These are phyloP conservation scores for Paguma larvata DNA, from an alignment of 2,797 vertebrate species.

Conservation along the genomic window DNA sequence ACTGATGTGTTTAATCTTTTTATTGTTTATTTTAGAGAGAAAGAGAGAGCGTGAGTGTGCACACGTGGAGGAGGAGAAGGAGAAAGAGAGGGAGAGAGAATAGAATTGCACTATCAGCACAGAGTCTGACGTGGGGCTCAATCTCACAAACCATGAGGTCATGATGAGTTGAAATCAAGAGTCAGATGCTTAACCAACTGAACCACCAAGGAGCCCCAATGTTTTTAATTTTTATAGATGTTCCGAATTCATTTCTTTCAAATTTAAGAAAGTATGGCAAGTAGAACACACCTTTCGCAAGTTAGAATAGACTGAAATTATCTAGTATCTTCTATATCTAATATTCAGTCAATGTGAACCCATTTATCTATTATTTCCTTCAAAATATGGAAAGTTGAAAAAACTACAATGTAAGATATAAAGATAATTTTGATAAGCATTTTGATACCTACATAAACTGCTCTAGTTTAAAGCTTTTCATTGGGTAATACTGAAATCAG, in stretches of 20 bases:
- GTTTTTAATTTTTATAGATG: background rate
- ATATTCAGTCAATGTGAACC: background rate
- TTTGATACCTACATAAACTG: conserved; percentile 2
- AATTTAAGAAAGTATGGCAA: background rate
- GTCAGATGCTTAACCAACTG: too few relatives aligned
- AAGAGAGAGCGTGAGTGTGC: too few relatives aligned
- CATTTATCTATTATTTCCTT: background rate
- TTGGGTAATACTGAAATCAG: conserved; percentile 13
- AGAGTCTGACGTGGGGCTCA: too few relatives aligned
- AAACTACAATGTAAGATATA: background rate
- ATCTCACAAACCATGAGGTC: too few relatives aligned
- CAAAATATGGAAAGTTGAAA: background rate
- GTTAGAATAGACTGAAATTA: background rate
- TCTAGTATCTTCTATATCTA: background rate
- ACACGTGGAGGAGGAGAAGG: too few relatives aligned
- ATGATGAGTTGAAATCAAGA: too few relatives aligned
- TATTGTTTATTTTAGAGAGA: too few relatives aligned
- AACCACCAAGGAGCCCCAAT: background rate
- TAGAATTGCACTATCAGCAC: too few relatives aligned
- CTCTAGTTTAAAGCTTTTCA: background rate
- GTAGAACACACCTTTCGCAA: background rate
- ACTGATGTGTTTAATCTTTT: background rate
- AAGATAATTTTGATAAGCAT: background rate
- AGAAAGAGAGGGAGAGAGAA: too few relatives aligned
- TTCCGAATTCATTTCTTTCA: conserved; percentile 6